Evolutionary conservation across 2,888 invertebrate species (phyloP).

Genomic region (Sialis fuliginosa): DNA sequence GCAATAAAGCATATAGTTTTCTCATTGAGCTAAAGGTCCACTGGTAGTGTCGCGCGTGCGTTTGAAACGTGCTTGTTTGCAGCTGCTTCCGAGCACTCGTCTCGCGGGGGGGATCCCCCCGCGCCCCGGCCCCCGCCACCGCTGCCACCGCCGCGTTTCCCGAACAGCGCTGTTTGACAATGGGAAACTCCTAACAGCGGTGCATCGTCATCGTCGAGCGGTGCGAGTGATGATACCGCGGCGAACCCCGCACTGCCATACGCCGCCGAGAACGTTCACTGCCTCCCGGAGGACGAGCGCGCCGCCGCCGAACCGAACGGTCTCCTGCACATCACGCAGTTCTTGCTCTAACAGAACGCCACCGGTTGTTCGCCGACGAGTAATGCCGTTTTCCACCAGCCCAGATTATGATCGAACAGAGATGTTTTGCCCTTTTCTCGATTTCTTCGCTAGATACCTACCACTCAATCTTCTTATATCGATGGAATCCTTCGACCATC

Average conservation of each 20-base stretch:
- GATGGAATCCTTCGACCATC: too few relatives aligned
- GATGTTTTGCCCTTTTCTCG: too few relatives aligned
- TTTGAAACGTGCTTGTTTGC: conserved; percentile 14
- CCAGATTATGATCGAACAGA: too few relatives aligned
- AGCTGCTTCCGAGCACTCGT: conserved; percentile 80
- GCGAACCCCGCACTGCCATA: conserved; percentile 6
- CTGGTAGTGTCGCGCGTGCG: not conserved
- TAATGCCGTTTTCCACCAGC: conserved; percentile 1
- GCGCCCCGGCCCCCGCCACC: conserved; percentile 59
- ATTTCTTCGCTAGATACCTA: too few relatives aligned
- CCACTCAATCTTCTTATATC: too few relatives aligned
- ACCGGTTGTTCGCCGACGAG: too few relatives aligned
- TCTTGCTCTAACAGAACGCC: too few relatives aligned
- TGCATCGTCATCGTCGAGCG: conserved; percentile 22
- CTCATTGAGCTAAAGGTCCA: too few relatives aligned
- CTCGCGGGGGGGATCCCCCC: conserved; percentile 53
- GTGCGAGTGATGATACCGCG: conserved; percentile 22
- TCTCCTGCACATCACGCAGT: not conserved
- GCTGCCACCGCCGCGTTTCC: conserved; percentile 64
- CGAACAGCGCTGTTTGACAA: conserved; percentile 67
- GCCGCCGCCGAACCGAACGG: not conserved
- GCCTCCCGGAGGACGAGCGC: conserved; percentile 11
- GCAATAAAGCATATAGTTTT: too few relatives aligned
- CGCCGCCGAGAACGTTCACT: too few relatives aligned
- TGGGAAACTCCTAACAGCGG: conserved; percentile 45